These are phyloP conservation scores for Plemyria rubiginata DNA, from an alignment of 2,888 invertebrate species.

Conservation along the genomic window DNA sequence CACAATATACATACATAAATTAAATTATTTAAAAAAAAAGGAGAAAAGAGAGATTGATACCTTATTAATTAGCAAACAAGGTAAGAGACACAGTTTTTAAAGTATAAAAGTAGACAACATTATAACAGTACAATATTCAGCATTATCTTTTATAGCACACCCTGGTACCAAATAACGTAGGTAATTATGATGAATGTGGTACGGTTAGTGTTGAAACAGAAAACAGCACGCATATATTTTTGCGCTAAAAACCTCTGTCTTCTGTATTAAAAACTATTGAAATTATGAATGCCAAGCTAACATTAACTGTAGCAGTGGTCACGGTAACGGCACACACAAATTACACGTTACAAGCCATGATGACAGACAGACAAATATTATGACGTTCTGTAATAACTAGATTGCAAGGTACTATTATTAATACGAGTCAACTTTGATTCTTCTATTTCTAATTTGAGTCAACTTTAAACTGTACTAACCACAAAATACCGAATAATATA, in stretches of 20 bases:
- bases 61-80: no score
- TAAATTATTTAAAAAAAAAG: no score
- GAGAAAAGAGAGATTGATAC: no score
- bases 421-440: no score
- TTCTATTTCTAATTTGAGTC: background rate
- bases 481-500: no score
- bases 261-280: background rate
- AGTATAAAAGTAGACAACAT: no score
- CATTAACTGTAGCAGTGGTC: conserved; percentile 27
- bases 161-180: no score
- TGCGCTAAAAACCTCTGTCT: background rate
- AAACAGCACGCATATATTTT: background rate
- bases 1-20: no score
- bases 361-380: conserved; percentile 41
- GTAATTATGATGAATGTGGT: background rate
- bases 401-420: background rate
- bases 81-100: no score
- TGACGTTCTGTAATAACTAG: conserved; percentile 29
- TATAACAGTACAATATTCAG: no score
- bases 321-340: conserved; percentile 54
- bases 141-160: no score
- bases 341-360: conserved; percentile 44
- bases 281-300: background rate
- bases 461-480: no score
- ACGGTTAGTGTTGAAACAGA: background rate